These are phyloP conservation scores for Ibidorhyncha struthersii DNA, from an alignment of 2,113 vertebrate genomes.

Conservation along the genomic window DNA sequence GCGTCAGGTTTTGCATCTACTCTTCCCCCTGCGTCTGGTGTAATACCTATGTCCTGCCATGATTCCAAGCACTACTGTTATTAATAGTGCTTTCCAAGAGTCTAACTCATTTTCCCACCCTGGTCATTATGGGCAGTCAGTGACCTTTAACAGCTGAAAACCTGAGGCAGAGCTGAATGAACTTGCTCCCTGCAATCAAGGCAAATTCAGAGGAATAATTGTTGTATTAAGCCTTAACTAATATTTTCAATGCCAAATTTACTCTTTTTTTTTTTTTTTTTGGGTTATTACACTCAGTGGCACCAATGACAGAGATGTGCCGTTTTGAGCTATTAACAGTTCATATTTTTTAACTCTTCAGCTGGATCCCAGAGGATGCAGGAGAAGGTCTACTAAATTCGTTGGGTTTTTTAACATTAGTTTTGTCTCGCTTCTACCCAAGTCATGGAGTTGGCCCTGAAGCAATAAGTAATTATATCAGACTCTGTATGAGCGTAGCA, in stretches of 20 bases:
- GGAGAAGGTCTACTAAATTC: neutral
- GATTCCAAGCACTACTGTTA: neutral
- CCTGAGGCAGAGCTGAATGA: neutral
- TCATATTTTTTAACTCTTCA: neutral
- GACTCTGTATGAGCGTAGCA: neutral
- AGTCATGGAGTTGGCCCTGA: neutral
- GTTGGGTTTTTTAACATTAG: neutral
- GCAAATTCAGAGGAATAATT: neutral
- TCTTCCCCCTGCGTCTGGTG: neutral
- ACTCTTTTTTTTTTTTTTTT: neutral
- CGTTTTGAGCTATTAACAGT: neutral
- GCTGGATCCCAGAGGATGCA: neutral
- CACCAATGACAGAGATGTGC: neutral
- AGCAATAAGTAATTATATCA: neutral
- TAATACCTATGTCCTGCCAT: neutral
- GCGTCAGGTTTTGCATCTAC: neutral
- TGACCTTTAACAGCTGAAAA: constrained; percentile 14
- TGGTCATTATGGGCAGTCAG: neutral
- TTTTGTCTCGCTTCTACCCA: neutral
- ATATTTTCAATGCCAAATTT: constrained; percentile 8
- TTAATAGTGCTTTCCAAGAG: neutral
- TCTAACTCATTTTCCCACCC: neutral
- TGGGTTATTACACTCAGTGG: neutral
- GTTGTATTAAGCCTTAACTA: neutral
- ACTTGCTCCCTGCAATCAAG: neutral